These are phyloP conservation scores for Armadillidium nasatum DNA, from an alignment of 1,140 invertebrate species.

Conservation along the genomic window DNA sequence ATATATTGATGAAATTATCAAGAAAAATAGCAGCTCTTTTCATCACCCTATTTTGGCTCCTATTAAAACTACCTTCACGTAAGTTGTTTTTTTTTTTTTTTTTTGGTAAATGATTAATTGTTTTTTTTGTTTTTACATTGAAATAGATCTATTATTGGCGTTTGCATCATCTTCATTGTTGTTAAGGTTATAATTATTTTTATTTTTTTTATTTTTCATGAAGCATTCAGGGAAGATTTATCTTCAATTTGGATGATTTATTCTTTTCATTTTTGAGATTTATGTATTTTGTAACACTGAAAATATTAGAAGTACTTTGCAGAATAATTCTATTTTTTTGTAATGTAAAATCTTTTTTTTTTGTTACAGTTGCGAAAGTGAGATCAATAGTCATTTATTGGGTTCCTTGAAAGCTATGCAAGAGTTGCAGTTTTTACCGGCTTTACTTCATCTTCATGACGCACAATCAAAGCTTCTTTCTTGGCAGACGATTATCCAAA, in stretches of 20 bases:
- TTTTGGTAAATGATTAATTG: background rate
- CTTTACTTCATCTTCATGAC: conserved; percentile 63
- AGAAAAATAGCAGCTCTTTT: conserved; percentile 49
- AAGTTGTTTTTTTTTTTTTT: no score
- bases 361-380: conserved; percentile 63
- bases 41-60: conserved; percentile 52
- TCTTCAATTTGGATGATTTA: no score
- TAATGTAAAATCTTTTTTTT: conserved; percentile 50
- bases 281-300: no score
- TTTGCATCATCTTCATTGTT: no score
- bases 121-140: no score
- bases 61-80: conserved; percentile 52
- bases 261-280: no score
- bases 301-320: no score
- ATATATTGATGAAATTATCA: conserved; percentile 50
- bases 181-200: no score
- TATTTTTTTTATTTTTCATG: no score
- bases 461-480: conserved; percentile 61
- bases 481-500: conserved; percentile 56
- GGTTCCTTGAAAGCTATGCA: conserved; percentile 62
- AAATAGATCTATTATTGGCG: no score
- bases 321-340: background rate
- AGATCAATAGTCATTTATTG: conserved; percentile 62
- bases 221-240: no score
- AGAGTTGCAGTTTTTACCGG: conserved; percentile 62